A percentile compares a stretch with the other conserved stretches of the same genome.
Evolutionary conservation across 23 tunicate genomes (phyloP).

Genomic region (Pegea sp.): DNA sequence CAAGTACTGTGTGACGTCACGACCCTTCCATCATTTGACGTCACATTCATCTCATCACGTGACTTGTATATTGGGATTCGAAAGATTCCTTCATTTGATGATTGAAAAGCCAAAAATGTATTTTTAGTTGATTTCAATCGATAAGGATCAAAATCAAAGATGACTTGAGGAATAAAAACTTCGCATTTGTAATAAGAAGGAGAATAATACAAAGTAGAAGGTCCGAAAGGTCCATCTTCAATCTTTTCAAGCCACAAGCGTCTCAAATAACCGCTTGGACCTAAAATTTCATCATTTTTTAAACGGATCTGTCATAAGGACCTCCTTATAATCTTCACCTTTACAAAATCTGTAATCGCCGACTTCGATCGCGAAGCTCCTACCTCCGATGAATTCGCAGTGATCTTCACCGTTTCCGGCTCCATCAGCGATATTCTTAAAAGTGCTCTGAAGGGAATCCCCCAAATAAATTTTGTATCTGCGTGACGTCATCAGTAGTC

Average conservation of each 20-base stretch:
- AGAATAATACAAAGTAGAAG: constrained; percentile 8
- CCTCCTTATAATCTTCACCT: constrained; percentile 13
- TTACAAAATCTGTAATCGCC: constrained; percentile 37
- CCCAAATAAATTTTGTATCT: constrained; percentile 71
- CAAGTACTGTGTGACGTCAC: too few relatives aligned
- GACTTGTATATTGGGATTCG: too few relatives aligned
- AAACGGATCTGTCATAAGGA: not conserved
- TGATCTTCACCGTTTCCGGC: constrained; percentile 84
- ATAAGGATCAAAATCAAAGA: constrained; percentile 39
- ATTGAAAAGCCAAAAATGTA: constrained; percentile 1
- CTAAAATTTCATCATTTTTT: constrained; percentile 5
- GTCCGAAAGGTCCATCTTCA: constrained; percentile 13
- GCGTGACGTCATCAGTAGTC: not conserved
- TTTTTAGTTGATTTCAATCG: not conserved
- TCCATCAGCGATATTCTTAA: constrained; percentile 68
- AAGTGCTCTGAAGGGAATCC: constrained; percentile 23
- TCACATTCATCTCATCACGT: too few relatives aligned
- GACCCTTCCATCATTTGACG: too few relatives aligned
- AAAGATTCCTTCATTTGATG: not conserved
- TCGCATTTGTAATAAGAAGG: constrained; percentile 44
- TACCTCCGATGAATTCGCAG: constrained; percentile 65
- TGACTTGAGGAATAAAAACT: constrained; percentile 23
- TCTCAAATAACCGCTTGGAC: constrained; percentile 13
- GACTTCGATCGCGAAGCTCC: constrained; percentile 18
- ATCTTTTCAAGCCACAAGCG: constrained; percentile 36